These are phyloP conservation scores for Phthorimaea operculella DNA, from an alignment of 1,140 invertebrate species.

Conservation along the genomic window DNA sequence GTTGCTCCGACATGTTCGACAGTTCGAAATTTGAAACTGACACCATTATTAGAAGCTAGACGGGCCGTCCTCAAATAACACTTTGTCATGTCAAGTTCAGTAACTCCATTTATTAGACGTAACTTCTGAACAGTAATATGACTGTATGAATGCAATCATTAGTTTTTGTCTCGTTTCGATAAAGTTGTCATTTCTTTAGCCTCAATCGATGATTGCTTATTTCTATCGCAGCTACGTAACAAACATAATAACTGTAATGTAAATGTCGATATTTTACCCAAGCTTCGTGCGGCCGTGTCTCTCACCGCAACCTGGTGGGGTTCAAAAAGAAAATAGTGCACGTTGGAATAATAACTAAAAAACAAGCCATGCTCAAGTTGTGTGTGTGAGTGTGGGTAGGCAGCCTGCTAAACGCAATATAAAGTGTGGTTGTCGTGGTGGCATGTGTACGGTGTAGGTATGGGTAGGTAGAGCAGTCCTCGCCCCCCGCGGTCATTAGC, in stretches of 20 bases:
- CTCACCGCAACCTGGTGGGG: constrained; percentile 17
- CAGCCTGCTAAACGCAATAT: constrained; percentile 62
- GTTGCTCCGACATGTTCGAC: not conserved
- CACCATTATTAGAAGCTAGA: not conserved
- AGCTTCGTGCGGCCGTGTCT: not conserved
- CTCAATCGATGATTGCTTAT: too few relatives aligned
- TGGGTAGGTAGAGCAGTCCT: constrained; percentile 38
- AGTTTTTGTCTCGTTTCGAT: too few relatives aligned
- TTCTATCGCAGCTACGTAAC: too few relatives aligned
- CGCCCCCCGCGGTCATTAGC: constrained; percentile 65
- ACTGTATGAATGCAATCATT: too few relatives aligned
- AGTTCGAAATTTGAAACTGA: constrained; percentile 1
- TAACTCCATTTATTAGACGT: too few relatives aligned
- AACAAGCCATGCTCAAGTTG: constrained; percentile 34
- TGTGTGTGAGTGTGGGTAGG: constrained; percentile 52
- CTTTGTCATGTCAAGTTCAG: too few relatives aligned
- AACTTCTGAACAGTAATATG: too few relatives aligned
- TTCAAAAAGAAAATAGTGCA: constrained; percentile 59
- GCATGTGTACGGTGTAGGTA: constrained; percentile 39
- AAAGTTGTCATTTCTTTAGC: too few relatives aligned
- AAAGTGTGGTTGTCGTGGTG: constrained; percentile 59
- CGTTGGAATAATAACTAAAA: constrained; percentile 56
- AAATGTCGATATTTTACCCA: too few relatives aligned
- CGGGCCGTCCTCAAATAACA: not conserved
- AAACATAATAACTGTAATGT: too few relatives aligned